Percentiles rank a stretch among this genome's conserved stretches.
Conservation (phyloP, 2,113 vertebrate species). For the Melanerpes formicivorus region DNA sequence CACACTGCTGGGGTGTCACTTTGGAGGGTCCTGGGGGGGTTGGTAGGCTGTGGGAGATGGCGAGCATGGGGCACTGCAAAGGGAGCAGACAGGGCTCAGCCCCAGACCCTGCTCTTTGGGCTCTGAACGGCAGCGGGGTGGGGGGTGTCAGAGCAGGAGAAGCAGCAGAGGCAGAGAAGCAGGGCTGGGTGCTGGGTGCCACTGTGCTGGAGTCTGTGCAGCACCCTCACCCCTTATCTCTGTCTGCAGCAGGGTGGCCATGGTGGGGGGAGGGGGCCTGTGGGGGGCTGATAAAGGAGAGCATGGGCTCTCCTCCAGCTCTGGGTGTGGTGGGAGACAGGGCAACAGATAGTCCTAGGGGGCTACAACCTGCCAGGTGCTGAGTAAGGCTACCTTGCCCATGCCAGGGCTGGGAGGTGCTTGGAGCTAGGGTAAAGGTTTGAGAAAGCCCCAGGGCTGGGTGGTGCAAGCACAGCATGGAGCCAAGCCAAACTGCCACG, state of each 20-base stretch:
- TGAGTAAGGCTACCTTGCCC: neutral
- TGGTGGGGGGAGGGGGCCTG: neutral
- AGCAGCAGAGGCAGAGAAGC: accelerated
- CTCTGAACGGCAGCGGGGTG: accelerated
- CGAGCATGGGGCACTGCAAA: too few relatives aligned
- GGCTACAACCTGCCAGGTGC: neutral
- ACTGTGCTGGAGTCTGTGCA: accelerated
- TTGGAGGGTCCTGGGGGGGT: neutral
- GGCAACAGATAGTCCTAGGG: neutral
- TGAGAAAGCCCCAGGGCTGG: accelerated
- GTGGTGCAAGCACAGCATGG: neutral
- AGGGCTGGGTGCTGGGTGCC: accelerated
- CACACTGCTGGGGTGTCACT: neutral
- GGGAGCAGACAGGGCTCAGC: neutral
- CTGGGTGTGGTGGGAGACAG: conserved; percentile 23
- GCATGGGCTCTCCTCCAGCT: neutral
- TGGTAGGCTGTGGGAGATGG: neutral
- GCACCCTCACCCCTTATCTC: neutral
- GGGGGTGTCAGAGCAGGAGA: neutral
- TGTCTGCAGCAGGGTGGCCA: accelerated
- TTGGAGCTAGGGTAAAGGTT: neutral
- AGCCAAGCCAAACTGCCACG: neutral
- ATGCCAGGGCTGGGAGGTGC: neutral
- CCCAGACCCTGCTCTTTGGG: neutral
- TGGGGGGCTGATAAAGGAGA: neutral